phyloP scores from a whole-genome alignment of 2,888 invertebrate genomes.

The Pasiphila rectangulata region DNA sequence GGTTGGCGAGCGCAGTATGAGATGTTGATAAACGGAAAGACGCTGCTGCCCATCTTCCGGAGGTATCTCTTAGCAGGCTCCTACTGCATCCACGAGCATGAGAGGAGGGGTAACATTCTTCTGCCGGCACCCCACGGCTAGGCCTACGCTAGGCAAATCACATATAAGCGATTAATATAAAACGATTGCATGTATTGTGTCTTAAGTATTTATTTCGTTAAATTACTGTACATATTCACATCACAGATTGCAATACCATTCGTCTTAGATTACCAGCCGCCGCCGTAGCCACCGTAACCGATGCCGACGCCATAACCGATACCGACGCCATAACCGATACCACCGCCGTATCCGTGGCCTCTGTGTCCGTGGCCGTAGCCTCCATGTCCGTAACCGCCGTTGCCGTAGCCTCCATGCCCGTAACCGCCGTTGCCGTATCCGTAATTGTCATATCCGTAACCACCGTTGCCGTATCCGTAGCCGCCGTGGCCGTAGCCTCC shows the following conservation, averaged over 20 bases:
- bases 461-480: slow-evolving; percentile 7
- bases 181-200: too few species aligned
- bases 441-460: slow-evolving; percentile 26
- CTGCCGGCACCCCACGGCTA: too few species aligned
- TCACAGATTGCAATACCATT: slow-evolving; percentile 37
- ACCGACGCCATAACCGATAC: slow-evolving; percentile 10
- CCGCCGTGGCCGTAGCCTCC: slow-evolving; percentile 12
- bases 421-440: slow-evolving; percentile 26
- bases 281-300: slow-evolving; percentile 26
- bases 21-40: too few species aligned
- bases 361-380: too few species aligned
- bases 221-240: slow-evolving; percentile 23
- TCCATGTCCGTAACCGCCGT: slow-evolving; percentile 24
- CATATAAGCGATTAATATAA: too few species aligned
- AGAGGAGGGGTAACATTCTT: too few species aligned
- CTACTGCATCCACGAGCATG: too few species aligned
- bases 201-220: slow-evolving; percentile 10
- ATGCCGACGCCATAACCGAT: slow-evolving; percentile 9
- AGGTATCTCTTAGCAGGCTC: too few species aligned
- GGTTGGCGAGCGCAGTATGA: too few species aligned
- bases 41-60: too few species aligned
- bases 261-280: slow-evolving; percentile 24
- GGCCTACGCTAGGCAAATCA: too few species aligned
- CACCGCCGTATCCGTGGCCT: slow-evolving; percentile 23
- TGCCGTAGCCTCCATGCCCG: slow-evolving; percentile 24